phyloP scores from a whole-genome alignment of 2,797 vertebrate species.

The Acomys russatus region DNA sequence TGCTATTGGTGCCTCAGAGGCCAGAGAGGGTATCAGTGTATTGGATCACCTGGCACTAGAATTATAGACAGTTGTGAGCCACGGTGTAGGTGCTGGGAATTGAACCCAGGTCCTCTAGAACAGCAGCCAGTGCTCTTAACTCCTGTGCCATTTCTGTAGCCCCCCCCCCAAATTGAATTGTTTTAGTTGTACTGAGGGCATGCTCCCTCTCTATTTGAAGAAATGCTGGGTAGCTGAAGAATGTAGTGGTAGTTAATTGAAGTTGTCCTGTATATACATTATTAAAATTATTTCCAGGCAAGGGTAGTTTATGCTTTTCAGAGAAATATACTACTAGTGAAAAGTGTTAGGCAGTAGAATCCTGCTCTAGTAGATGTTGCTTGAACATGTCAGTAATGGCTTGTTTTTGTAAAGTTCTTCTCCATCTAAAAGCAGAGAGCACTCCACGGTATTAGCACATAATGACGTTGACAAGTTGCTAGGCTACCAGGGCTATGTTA shows the following conservation, averaged over 20 bases:
- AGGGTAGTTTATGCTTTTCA: slow-evolving; percentile 29
- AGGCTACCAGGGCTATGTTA: slow-evolving; percentile 28
- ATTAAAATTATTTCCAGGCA: slow-evolving; percentile 47
- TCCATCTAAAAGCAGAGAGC: slow-evolving; percentile 54
- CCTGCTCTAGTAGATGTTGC: background rate
- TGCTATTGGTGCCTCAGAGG: background rate
- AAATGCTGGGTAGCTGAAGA: background rate
- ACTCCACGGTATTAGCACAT: slow-evolving; percentile 43
- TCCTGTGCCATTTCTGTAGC: background rate
- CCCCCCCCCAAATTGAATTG: background rate
- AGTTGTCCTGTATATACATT: background rate
- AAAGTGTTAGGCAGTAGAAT: slow-evolving; percentile 15
- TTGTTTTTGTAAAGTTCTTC: slow-evolving; percentile 58
- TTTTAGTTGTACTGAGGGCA: background rate
- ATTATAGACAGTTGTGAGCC: background rate
- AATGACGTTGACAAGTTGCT: slow-evolving; percentile 61
- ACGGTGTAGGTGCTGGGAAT: background rate
- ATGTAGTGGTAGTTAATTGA: background rate
- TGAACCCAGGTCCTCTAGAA: background rate
- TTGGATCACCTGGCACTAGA: background rate
- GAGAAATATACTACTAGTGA: slow-evolving; percentile 33
- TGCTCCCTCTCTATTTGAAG: background rate
- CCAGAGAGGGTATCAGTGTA: background rate
- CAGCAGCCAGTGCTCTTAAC: background rate
- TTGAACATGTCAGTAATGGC: slow-evolving; percentile 4